Evolutionary conservation across 2,888 invertebrate genomes (phyloP), one percentile per base, ranked within the genome.

Genomic region (Caenorhabditis becei): DNA sequence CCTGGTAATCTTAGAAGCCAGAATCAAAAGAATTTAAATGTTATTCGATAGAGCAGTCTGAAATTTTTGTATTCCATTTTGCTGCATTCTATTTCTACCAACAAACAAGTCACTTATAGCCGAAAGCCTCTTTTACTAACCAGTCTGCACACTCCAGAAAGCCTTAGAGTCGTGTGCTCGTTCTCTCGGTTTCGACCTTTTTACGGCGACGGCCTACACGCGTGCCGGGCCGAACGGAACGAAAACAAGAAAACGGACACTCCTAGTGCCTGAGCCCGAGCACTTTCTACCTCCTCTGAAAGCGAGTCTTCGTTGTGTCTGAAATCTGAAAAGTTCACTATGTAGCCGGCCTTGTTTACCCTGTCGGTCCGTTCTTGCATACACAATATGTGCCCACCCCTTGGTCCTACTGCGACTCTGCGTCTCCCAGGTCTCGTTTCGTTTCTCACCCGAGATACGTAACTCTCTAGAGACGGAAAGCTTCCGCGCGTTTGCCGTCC

Each of bases 401-500:
- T 18, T 20, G 37, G 7, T 20, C 14, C 32, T 1, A 10, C 35
- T n/a, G 32, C 41, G 11, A 24, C 41, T 44, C 59, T 59, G 59
- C n/a, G 44, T 26, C 61, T 47, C 61, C 18, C 28, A 16, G 1
- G 11, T 23, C 47, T 47, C 35, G 2, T 49, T 49, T 20, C 8
- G 35, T 35, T 4, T 56, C 18, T 56, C 35, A 10, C 5, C 11
- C 20, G 41, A 47, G 4, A 47, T 47, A 18, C 47, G 47, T 47
- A 47, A 47, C 11, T 47, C 47, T 47, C 20, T 5, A 47, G 47
- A 47, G 47, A 18, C 5, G 11, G 20, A 35, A 56, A 56, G 56
- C 56, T 32, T 56, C 56, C 56, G 56, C 56, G 56, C 67, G 56
- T n/a, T 56, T 58, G 58, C 47, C 32, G 47, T 20, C 28, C 20